phyloP scores from a whole-genome alignment of 2,797 vertebrate species.

The Hippocampus kuda region DNA sequence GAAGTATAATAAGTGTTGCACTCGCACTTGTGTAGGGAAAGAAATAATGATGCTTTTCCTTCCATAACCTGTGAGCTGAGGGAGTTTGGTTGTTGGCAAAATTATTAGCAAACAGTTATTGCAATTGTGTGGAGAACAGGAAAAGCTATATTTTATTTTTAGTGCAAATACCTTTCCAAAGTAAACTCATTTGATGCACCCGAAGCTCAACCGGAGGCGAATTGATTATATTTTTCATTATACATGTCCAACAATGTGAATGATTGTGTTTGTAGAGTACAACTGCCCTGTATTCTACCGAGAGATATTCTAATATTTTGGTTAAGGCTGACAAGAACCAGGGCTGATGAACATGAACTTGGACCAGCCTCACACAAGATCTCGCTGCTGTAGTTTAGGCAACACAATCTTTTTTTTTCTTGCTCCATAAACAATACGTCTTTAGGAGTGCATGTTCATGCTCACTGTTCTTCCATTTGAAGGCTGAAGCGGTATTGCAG shows the following conservation, averaged over 20 bases:
- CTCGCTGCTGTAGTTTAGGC: not conserved
- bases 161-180: not conserved
- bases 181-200: not conserved
- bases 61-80: not conserved
- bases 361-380: not conserved
- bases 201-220: not conserved
- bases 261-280: too few species aligned
- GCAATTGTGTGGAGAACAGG: too few species aligned
- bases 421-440: not conserved
- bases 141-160: not conserved
- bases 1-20: not conserved
- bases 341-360: not conserved
- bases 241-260: too few species aligned
- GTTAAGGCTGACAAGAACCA: not conserved
- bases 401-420: not conserved
- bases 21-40: not conserved
- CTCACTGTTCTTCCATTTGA: constrained; percentile 5
- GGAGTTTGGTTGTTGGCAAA: not conserved
- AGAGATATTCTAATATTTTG: not conserved
- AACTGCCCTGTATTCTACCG: too few species aligned
- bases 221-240: too few species aligned
- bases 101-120: not conserved
- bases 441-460: constrained; percentile 15
- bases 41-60: not conserved
- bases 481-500: constrained; percentile 25